Percentiles rank a stretch among this genome's conserved stretches.
Evolutionary conservation across 2,113 vertebrate genomes (phyloP).

Genomic region (Formicarius rufipectus): DNA sequence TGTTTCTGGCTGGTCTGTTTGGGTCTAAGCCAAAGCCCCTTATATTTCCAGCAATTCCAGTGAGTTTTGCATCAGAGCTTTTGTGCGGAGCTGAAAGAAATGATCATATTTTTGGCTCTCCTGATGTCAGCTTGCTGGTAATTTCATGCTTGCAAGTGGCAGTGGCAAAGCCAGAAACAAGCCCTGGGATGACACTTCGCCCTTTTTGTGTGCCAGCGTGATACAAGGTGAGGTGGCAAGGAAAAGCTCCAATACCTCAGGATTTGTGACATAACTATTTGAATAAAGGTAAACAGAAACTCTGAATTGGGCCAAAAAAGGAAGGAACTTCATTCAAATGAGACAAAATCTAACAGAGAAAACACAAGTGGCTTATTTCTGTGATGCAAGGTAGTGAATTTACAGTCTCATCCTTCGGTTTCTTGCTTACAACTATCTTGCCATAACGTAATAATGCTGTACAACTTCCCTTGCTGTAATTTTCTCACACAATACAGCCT

Average conservation of each 20-base stretch:
- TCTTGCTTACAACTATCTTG: conserved; percentile 13
- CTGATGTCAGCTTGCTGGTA: neutral
- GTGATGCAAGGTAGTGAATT: neutral
- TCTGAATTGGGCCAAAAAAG: neutral
- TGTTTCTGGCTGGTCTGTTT: neutral
- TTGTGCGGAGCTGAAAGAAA: neutral
- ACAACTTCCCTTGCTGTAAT: neutral
- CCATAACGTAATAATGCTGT: neutral
- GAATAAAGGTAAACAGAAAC: conserved; percentile 5
- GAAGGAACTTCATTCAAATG: conserved; percentile 51
- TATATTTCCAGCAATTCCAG: neutral
- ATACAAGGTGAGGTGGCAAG: neutral
- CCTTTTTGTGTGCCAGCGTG: neutral
- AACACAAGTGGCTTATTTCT: neutral
- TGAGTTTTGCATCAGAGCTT: neutral
- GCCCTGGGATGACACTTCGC: neutral
- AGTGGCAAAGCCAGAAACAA: neutral
- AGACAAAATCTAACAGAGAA: neutral
- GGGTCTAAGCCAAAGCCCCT: neutral
- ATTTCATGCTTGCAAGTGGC: neutral
- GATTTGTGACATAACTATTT: neutral
- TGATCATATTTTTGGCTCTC: neutral
- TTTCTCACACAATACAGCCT: neutral
- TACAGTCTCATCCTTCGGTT: neutral
- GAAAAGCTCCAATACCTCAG: neutral